These are phyloP conservation scores for Polymixis lichenea DNA, from an alignment of 2,888 invertebrate genomes.

Conservation along the genomic window DNA sequence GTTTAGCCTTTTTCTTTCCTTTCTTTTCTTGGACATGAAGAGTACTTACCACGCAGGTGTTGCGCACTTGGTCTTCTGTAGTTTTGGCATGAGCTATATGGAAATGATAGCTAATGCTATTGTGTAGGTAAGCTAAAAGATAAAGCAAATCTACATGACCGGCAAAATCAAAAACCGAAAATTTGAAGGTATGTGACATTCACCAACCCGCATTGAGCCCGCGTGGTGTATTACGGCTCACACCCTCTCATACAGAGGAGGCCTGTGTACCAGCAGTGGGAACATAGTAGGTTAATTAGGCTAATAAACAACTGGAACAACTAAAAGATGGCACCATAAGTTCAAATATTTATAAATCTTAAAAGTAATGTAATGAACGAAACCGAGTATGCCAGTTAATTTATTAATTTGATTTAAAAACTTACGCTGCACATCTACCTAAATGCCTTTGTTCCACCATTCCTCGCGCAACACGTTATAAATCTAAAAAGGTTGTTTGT, in stretches of 20 bases:
- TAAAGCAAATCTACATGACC: not conserved
- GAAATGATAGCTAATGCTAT: not conserved
- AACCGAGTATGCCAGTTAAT: constrained; percentile 12
- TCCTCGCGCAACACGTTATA: constrained; percentile 47
- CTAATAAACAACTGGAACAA: not conserved
- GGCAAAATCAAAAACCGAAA: not conserved
- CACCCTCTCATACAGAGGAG: not conserved
- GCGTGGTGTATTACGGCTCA: not conserved
- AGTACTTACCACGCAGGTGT: not conserved
- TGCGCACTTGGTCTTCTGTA: not conserved
- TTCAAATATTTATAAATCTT: not conserved
- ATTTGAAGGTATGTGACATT: not conserved
- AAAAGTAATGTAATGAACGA: not conserved
- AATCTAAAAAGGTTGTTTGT: constrained; percentile 60
- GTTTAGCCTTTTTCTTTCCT: not conserved
- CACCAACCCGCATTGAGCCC: not conserved
- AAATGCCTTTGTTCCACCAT: constrained; percentile 50
- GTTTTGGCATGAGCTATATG: not conserved
- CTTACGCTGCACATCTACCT: constrained; percentile 33
- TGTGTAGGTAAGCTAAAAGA: not conserved
- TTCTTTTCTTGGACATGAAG: not conserved
- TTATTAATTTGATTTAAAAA: constrained; percentile 50
- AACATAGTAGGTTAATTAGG: not conserved
- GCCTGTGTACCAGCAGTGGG: not conserved
- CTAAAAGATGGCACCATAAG: not conserved